Evolutionary conservation across 2,888 invertebrate species (phyloP).

Genomic region (Drosophila neotestacea): DNA sequence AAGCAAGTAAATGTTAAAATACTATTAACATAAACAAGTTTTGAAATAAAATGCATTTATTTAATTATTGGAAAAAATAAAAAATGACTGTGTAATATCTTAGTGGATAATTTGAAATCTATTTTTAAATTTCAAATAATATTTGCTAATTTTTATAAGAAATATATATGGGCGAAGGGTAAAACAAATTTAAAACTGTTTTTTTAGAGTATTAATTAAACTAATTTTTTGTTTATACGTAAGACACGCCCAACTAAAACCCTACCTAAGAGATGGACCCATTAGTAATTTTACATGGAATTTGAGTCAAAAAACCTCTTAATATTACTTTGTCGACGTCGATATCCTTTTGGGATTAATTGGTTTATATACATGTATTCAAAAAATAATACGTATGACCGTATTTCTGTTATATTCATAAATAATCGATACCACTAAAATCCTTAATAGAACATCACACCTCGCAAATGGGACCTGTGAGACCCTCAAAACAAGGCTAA

Average conservation of each 20-base stretch:
- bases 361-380: neutral
- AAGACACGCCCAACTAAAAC: too few species aligned
- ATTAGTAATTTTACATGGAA: too few species aligned
- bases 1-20: neutral
- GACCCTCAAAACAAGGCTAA: neutral
- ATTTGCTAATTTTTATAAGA: too few species aligned
- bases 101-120: neutral
- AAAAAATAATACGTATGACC: neutral
- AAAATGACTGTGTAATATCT: neutral
- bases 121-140: neutral
- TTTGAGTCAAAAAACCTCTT: too few species aligned
- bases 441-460: constrained; percentile 11
- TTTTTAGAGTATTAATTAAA: too few species aligned
- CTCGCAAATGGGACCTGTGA: constrained; percentile 16
- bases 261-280: too few species aligned
- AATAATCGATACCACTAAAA: constrained; percentile 34
- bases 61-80: neutral
- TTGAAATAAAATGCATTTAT: neutral
- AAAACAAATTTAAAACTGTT: too few species aligned
- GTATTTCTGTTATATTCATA: constrained; percentile 9
- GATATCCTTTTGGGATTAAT: constrained; percentile 1
- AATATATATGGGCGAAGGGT: too few species aligned
- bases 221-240: too few species aligned
- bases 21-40: neutral
- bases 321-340: neutral